A percentile compares a stretch with the other conserved stretches of the same genome.
Conservation (phyloP, 2,888 invertebrate species). For the Halocaridina rubra region DNA sequence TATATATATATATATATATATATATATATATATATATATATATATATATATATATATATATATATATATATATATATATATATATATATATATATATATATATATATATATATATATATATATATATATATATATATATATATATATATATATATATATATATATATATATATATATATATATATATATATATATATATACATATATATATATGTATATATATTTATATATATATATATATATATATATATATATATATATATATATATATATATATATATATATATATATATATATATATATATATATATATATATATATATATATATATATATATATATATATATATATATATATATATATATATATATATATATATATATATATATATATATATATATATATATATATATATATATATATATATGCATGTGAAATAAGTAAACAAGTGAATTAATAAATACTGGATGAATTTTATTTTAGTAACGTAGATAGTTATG, state of each 20-base stretch:
- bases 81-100: background rate
- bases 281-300: background rate
- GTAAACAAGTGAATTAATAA: background rate
- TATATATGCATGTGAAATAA: background rate
- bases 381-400: background rate
- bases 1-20: background rate
- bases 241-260: conserved; percentile 8
- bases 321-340: background rate
- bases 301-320: background rate
- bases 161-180: background rate
- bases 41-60: background rate
- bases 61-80: background rate
- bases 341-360: background rate
- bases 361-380: background rate
- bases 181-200: background rate
- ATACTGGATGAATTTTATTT: too few species aligned
- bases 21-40: background rate
- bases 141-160: background rate
- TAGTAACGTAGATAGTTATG: too few species aligned
- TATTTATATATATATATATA: conserved; percentile 1
- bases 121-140: background rate
- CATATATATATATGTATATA: background rate
- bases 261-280: background rate
- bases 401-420: background rate
- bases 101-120: background rate